Percentiles rank a stretch among this genome's conserved stretches.
Conservation (phyloP, 2,888 invertebrate genomes). For the Cantharis rustica region DNA sequence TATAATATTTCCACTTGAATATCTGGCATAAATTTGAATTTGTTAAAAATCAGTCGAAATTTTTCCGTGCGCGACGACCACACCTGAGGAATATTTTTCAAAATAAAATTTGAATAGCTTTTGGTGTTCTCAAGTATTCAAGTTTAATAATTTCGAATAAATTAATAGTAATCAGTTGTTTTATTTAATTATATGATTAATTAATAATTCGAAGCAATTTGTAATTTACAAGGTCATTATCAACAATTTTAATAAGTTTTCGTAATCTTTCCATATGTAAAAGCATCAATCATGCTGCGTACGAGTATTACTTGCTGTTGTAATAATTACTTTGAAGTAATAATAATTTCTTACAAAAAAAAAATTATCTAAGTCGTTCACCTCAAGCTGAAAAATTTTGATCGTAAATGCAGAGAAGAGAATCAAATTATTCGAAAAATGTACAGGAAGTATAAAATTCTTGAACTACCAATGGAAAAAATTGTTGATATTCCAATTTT, state of each 20-base stretch:
- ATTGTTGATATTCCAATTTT: background rate
- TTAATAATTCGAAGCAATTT: background rate
- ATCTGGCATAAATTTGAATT: background rate
- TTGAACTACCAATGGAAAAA: background rate
- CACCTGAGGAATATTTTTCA: background rate
- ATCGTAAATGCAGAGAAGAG: background rate
- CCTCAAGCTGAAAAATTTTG: background rate
- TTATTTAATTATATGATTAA: background rate
- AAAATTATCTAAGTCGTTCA: background rate
- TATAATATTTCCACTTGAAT: background rate
- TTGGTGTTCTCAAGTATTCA: background rate
- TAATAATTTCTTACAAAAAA: background rate
- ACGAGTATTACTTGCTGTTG: background rate
- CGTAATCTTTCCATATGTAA: background rate
- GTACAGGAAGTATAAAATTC: background rate
- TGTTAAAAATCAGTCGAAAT: background rate
- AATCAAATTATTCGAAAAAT: background rate
- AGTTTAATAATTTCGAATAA: background rate
- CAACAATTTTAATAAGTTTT: constrained; percentile 1
- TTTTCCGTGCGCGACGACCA: background rate
- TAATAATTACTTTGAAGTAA: background rate
- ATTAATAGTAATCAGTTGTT: background rate
- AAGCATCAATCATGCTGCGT: background rate
- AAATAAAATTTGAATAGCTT: background rate
- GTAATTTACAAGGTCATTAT: constrained; percentile 1